Evolutionary conservation across 2,888 invertebrate genomes (phyloP), one percentile per base, ranked within the genome.

Genomic region (Andrena minutula): DNA sequence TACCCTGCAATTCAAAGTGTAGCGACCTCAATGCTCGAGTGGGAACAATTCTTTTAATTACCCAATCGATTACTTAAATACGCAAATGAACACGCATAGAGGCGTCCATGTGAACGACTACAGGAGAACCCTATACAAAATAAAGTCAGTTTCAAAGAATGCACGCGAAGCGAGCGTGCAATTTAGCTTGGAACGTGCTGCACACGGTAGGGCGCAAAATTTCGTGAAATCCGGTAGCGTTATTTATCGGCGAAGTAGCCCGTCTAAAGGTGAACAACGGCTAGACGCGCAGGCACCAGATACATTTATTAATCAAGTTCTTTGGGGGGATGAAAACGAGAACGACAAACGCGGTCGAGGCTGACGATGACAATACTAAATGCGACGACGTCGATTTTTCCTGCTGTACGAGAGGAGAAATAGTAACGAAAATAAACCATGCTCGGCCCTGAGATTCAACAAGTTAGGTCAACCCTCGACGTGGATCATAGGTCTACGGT

Each of bases 401-500:
- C 56, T 56, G 12, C 28, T 41, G 41, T 60, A 1, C 56, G 41
- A 12, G 56, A 69, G 35, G 49, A 58, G 35, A 58, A 60, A 65
- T 32, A 10, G 51, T 26, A 66, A 79, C 66, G 28, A 73, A 63
- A 77, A 73, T 68, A 77, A 61, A 63, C 66, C 76, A 56, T 64
- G 60, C 53, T 70, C 70, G 65, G 68, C 74, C 70, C 51, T 74
- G 74, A 79, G 70, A 82, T 79, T 82, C 81, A 74, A 79, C 65
- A 79, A 79, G 81, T 79, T 82, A 75, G 74, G 80, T 75, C 70
- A 63, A 66, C 81, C 68, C 72, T 79, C 63, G 23, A 49, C 66
- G 49, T 41, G 35, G 72, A 80, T 79, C 68, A 26, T 41, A 79
- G 63, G 30, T 72, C 16, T 26, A 51, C 68, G 49, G 23, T 58